phyloP scores from a whole-genome alignment of 2,888 invertebrate genomes.

The Unio pictorum region DNA sequence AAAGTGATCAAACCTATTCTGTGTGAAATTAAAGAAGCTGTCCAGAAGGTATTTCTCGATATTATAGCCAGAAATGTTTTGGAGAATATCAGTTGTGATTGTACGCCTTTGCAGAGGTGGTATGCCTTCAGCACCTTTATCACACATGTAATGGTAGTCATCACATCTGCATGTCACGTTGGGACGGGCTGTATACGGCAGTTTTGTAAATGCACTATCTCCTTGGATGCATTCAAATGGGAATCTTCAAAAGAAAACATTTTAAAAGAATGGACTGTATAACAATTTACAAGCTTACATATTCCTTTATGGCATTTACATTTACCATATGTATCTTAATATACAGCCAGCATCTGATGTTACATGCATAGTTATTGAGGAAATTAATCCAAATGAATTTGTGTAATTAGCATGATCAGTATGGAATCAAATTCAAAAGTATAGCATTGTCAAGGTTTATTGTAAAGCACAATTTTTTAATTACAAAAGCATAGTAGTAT shows the following conservation, averaged over 20 bases:
- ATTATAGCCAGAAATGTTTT: constrained; percentile 50
- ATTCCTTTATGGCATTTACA: no score
- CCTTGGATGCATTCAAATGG: constrained; percentile 28
- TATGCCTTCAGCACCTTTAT: constrained; percentile 17
- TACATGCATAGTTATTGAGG: no score
- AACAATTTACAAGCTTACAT: no score
- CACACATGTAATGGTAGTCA: constrained; percentile 40
- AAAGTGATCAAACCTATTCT: constrained; percentile 32
- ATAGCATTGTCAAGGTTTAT: no score
- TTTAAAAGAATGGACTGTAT: no score
- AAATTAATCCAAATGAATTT: no score
- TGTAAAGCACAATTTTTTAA: no score
- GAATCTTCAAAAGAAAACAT: not conserved
- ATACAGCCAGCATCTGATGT: no score
- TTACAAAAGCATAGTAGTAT: no score
- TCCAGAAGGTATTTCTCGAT: constrained; percentile 60
- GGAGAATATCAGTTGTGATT: constrained; percentile 50
- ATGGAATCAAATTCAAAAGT: no score
- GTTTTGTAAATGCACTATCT: constrained; percentile 16
- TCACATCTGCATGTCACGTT: constrained; percentile 39
- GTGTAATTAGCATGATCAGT: no score
- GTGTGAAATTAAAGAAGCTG: constrained; percentile 47
- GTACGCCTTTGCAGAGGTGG: constrained; percentile 33
- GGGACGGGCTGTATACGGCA: not conserved
- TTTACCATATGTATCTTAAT: no score